Base-by-base conservation (phyloP, 2,888 invertebrate species). In the Pristionchus mayeri region DNA sequence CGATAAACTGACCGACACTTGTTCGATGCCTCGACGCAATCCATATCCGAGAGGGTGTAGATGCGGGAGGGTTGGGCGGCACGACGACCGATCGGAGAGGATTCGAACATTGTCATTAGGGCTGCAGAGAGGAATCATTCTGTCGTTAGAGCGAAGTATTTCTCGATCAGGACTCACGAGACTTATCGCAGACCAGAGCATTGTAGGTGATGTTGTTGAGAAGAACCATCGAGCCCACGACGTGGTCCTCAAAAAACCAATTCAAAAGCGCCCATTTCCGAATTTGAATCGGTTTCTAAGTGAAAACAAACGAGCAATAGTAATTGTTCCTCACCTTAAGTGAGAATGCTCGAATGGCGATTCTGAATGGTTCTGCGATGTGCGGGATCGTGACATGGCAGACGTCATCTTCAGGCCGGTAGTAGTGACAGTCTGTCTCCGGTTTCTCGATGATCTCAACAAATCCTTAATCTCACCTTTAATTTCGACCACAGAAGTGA, bases 271-370 rank as follows among this genome's bases (percentile, higher is more conserved):
- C 21, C 37, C 9, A 27, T 48, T 34, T 24, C 52, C n/a, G n/a
- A n/a, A n/a, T n/a, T n/a, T n/a, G 16, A 30, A 16, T 21, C n/a
- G 54, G 16, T 63, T 44, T 75, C 18, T 84, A 13, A 40, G n/a
- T n/a, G 16, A 83, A 1, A 24, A 3, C 11, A 18, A 34, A 21
- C 13, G 44, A 44, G 44, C 44, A 44, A 57, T 24, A 21, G 21
- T 44, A 37, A 44, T 11, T 78, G 54, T 21, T n/a, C n/a, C n/a
- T n/a, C n/a, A 85, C 85, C 60, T 88, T 89, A n/a, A 92, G 85
- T 52, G 89, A 88, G 85, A 90, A 91, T 18, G 89, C 89, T 11
- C 92, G 86, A 75, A 92, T 89, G 30, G 90, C 92, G 48, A 92
- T 87, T 80, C 90, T 82, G 85, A 92, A 92, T 6, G 92, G 92